phyloP scores from a whole-genome alignment of 1,140 invertebrate genomes.

The Rhyzopertha dominica region DNA sequence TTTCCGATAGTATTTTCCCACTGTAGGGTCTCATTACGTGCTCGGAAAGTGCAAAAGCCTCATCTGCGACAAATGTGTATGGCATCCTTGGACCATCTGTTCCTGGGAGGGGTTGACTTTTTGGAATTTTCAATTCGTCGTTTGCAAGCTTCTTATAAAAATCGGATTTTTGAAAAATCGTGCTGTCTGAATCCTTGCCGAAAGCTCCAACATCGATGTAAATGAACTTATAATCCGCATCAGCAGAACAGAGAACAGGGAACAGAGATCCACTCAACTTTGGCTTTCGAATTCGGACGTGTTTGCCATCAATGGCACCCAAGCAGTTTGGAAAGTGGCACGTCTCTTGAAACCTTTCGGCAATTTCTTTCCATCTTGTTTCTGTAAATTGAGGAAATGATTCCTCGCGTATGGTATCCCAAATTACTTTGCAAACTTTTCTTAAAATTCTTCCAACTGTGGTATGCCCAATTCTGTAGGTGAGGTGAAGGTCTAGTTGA shows the following conservation, averaged over 20 bases:
- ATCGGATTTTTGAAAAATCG: conserved; percentile 36
- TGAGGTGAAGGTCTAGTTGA: no score
- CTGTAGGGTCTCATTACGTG: conserved; percentile 43
- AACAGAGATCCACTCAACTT: conserved; percentile 36
- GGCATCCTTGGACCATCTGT: conserved; percentile 23
- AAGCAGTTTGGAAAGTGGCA: conserved; percentile 42
- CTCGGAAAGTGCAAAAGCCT: conserved; percentile 40
- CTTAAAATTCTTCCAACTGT: no score
- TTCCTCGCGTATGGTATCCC: no score
- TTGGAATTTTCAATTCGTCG: conserved; percentile 25
- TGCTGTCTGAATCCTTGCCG: conserved; percentile 43
- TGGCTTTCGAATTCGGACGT: conserved; percentile 39
- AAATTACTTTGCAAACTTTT: no score
- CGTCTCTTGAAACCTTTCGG: conserved; percentile 28
- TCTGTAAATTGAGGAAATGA: no score
- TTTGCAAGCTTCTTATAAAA: conserved; percentile 30
- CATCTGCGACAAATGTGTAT: conserved; percentile 34
- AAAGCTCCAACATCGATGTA: conserved; percentile 44
- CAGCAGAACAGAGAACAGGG: conserved; percentile 37
- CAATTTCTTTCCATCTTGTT: no score
- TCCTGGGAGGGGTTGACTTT: conserved; percentile 24
- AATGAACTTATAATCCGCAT: conserved; percentile 37
- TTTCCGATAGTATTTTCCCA: conserved; percentile 31
- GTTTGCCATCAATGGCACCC: conserved; percentile 44
- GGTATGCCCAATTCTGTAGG: no score